phyloP scores from a whole-genome alignment of 2,888 invertebrate genomes.

The Apotomis betuletana region DNA sequence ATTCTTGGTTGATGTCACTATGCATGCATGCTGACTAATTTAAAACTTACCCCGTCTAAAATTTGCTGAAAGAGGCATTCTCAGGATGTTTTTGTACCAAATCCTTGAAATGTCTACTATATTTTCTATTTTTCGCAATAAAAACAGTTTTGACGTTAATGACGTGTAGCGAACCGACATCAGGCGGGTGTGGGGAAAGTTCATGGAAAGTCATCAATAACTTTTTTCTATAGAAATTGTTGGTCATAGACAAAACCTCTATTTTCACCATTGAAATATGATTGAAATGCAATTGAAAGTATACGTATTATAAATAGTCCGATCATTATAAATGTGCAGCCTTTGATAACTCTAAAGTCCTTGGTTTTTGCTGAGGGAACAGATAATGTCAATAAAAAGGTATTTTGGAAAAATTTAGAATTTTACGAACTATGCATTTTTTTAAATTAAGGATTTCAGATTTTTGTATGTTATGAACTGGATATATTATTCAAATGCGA shows the following conservation, averaged over 20 bases:
- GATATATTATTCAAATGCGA: too few species aligned
- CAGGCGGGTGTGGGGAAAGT: not conserved
- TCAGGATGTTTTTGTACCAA: conserved; percentile 22
- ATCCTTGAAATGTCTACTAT: conserved; percentile 41
- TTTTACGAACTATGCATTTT: too few species aligned
- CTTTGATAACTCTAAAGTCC: too few species aligned
- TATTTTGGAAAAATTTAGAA: too few species aligned
- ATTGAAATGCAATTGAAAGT: too few species aligned
- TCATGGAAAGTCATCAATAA: conserved; percentile 8
- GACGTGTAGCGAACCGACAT: not conserved
- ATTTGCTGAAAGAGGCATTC: conserved; percentile 70
- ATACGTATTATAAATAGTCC: too few species aligned
- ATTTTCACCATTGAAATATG: not conserved
- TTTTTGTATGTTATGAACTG: too few species aligned
- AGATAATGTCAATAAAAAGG: too few species aligned
- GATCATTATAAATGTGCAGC: too few species aligned
- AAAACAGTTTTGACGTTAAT: conserved; percentile 40
- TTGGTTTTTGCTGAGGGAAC: too few species aligned
- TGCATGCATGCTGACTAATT: not conserved
- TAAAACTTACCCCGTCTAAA: conserved; percentile 66
- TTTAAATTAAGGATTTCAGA: too few species aligned
- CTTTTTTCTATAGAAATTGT: conserved; percentile 19
- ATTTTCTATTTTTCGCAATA: conserved; percentile 14
- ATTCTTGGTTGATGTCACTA: not conserved
- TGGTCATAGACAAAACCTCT: conserved; percentile 17